phyloP scores from a whole-genome alignment of 2,113 vertebrate species.

The Noctilio leporinus region DNA sequence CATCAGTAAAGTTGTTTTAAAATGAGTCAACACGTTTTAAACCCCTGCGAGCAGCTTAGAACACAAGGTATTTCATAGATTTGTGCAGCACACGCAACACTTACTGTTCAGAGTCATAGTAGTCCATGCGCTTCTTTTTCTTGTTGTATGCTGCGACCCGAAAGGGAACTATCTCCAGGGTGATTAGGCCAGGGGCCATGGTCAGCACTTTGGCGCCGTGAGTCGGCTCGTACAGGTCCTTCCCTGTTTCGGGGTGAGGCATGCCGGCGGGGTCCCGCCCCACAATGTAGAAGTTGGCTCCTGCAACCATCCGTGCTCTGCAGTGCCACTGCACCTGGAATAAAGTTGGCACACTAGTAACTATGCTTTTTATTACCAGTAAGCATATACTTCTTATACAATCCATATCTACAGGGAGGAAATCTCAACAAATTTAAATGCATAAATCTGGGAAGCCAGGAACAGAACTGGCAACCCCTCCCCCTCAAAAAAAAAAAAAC shows the following conservation, averaged over 20 bases:
- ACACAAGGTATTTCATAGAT: not conserved
- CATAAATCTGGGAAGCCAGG: not conserved
- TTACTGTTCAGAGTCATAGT: slow-evolving; percentile 94
- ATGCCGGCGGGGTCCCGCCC: slow-evolving; percentile 97
- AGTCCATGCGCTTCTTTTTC: slow-evolving; percentile 94
- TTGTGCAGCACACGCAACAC: slow-evolving; percentile 51
- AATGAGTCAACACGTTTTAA: not conserved
- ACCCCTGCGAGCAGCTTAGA: not conserved
- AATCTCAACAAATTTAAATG: not conserved
- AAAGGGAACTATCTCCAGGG: slow-evolving; percentile 96
- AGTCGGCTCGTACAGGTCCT: slow-evolving; percentile 95
- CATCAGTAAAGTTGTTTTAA: not conserved
- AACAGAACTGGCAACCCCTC: not conserved
- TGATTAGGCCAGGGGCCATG: slow-evolving; percentile 97
- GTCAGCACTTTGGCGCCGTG: slow-evolving; percentile 98
- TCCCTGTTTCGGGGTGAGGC: slow-evolving; percentile 94
- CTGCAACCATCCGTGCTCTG: slow-evolving; percentile 96
- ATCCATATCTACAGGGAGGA: not conserved
- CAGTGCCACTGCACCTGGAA: slow-evolving; percentile 99
- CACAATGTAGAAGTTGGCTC: slow-evolving; percentile 99
- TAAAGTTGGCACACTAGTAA: not conserved
- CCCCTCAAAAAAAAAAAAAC: not conserved
- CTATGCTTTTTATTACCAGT: not conserved
- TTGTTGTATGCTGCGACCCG: slow-evolving; percentile 98
- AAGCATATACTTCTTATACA: not conserved